Base-by-base conservation (phyloP, 2,888 invertebrate species). In the Micoletzkya japonica region DNA sequence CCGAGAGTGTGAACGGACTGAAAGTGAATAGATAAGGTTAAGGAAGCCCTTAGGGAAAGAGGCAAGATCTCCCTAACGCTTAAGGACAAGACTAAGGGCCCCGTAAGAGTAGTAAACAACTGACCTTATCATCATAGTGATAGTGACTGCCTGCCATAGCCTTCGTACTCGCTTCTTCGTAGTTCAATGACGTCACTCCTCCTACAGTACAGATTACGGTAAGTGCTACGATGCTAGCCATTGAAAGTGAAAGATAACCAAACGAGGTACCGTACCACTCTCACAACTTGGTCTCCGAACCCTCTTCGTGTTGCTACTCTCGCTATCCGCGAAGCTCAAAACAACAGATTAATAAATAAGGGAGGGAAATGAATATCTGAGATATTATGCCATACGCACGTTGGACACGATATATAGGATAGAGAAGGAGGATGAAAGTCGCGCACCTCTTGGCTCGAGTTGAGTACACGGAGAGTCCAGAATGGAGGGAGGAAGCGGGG, bases 131-230 rank as follows among this genome's bases (percentile, higher is more conserved):
- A 72, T 86, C 85, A 68, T 80, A 80, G 59, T 78, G 75, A 68
- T 82, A 84, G 37, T 82, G 90, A 26, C 92, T 92, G 26, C 92
- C 92, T 56, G 92, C 92, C 74, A 92, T 87, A 50, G 91, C 92
- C 78, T 91, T 89, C 0, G 91, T 91, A 56, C 91, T 92, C 28
- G 91, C 91, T 72, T 82, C 83, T 58, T 86, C 86, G 72, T 81
- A 86, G 73, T 86, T 85, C 61, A 79, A 71, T n/a, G 74, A 74
- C 10, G 69, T 76, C 17, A 75, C 68, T 50, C 70, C 70, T n/a
- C 69, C 69, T 60, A 34, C 6, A 52, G 7, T 14, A 17, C 17
- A 6, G 14, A 28, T 56, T 24, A 34, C 34, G 34, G 4, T 58
- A 58, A 14, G 14, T 1, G 30, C 34, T 34, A 3, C 34, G n/a